Evolutionary conservation across 2,888 invertebrate genomes (phyloP).

Genomic region (Poecilus cupreus): DNA sequence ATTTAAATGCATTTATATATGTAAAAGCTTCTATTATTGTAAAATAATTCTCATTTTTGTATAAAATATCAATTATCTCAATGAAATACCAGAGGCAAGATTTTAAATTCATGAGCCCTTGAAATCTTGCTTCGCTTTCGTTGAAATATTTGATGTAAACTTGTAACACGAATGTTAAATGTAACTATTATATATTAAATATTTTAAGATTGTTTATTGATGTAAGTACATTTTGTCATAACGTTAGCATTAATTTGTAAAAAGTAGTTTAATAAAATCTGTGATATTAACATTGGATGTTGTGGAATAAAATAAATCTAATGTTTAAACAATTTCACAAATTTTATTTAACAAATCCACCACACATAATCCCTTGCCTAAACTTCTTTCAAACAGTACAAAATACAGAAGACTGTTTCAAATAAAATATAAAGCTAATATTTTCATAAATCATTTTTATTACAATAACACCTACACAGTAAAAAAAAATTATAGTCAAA

Average conservation of each 20-base stretch:
- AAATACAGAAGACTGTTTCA: no score
- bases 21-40: background rate
- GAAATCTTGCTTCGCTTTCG: slow-evolving; percentile 62
- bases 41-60: slow-evolving; percentile 4
- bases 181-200: background rate
- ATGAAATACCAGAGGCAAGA: slow-evolving; percentile 61
- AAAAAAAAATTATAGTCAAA: no score
- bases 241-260: slow-evolving; percentile 29
- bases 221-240: slow-evolving; percentile 16
- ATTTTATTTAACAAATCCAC: no score
- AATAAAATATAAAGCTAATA: no score
- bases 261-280: slow-evolving; percentile 48
- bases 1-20: slow-evolving; percentile 59
- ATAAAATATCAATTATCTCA: slow-evolving; percentile 17
- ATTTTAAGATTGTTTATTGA: background rate
- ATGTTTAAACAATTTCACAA: background rate
- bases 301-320: slow-evolving; percentile 35
- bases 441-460: no score
- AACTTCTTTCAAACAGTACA: no score
- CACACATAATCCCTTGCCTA: no score
- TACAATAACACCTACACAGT: no score
- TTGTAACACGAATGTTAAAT: background rate
- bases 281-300: slow-evolving; percentile 51
- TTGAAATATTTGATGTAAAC: slow-evolving; percentile 8
- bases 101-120: slow-evolving; percentile 63